phyloP scores from a whole-genome alignment of 2,797 vertebrate genomes.

The Schizopygopsis malacanthus region DNA sequence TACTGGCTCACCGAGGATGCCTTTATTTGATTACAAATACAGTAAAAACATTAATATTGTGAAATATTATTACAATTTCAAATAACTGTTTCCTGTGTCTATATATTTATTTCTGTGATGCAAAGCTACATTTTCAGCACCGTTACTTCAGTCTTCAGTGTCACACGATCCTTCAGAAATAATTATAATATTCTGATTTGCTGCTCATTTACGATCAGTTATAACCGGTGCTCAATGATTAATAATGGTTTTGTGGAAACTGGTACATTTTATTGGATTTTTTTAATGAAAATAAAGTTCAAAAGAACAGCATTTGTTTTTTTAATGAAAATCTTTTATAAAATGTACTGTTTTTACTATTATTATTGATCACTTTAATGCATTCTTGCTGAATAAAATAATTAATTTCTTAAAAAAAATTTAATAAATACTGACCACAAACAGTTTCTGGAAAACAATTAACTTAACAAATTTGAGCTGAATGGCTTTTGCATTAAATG shows the following conservation, averaged over 20 bases:
- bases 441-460: not conserved
- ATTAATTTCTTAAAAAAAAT: not conserved
- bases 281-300: not conserved
- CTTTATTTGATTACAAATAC: not conserved
- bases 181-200: not conserved
- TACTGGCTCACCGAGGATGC: not conserved
- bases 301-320: not conserved
- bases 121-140: not conserved
- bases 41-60: not conserved
- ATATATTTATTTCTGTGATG: not conserved
- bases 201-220: not conserved
- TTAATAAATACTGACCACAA: not conserved
- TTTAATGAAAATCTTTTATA: not conserved
- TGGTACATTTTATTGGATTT: not conserved
- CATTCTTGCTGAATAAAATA: not conserved
- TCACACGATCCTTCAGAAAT: not conserved
- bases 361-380: not conserved
- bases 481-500: not conserved
- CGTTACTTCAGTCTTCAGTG: not conserved
- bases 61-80: not conserved
- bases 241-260: not conserved
- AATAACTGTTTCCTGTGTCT: not conserved
- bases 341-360: not conserved
- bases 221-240: not conserved
- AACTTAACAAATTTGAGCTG: not conserved